Conservation (phyloP, 2,888 invertebrate species). For the Polydrusus tereticollis region DNA sequence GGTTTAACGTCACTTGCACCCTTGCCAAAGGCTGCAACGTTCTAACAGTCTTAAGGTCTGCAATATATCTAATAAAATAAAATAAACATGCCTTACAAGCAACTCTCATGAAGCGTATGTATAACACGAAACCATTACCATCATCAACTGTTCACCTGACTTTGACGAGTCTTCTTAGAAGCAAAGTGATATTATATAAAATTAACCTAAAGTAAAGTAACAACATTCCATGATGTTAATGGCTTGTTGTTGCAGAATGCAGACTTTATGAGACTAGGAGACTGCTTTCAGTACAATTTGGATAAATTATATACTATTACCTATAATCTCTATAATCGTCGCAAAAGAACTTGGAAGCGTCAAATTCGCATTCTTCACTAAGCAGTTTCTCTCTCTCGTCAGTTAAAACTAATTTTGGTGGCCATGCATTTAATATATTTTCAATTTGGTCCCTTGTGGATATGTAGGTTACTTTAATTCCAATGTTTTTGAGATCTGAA, state of each 20-base stretch:
- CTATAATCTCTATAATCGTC: conserved; percentile 27
- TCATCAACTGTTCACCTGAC: too few species aligned
- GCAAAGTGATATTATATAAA: too few species aligned
- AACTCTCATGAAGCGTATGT: too few species aligned
- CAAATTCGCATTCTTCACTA: conserved; percentile 55
- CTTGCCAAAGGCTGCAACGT: conserved; percentile 56
- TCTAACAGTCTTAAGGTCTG: conserved; percentile 52
- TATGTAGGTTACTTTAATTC: conserved; percentile 58
- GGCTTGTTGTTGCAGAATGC: neutral
- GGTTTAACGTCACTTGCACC: conserved; percentile 55
- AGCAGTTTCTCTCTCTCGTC: conserved; percentile 56
- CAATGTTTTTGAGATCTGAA: conserved; percentile 54
- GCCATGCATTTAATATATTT: conserved; percentile 58
- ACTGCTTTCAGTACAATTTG: too few species aligned
- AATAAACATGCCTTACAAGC: too few species aligned
- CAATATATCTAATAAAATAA: conserved; percentile 50
- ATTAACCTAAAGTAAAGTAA: too few species aligned
- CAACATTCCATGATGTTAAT: too few species aligned
- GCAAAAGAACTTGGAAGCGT: conserved; percentile 49
- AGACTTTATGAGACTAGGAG: too few species aligned
- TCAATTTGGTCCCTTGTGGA: conserved; percentile 56
- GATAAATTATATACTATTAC: neutral
- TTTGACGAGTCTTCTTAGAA: too few species aligned
- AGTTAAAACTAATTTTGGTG: conserved; percentile 57
- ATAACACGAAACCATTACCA: too few species aligned